These are phyloP conservation scores for Stegastes partitus DNA, from an alignment of 2,113 vertebrate species.

Conservation along the genomic window DNA sequence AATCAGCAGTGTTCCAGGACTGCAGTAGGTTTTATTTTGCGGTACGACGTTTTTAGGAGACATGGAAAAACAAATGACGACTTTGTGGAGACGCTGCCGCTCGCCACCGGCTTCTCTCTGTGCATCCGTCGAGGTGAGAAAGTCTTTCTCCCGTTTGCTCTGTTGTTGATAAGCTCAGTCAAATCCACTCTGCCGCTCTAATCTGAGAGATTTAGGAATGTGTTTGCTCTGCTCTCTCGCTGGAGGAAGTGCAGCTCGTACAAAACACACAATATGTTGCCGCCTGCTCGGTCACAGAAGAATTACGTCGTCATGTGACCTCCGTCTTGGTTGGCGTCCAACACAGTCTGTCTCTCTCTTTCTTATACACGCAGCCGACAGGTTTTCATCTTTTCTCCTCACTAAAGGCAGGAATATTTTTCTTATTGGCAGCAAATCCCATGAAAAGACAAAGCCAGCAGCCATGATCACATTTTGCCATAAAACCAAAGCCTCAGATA, in stretches of 20 bases:
- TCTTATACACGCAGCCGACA: no score
- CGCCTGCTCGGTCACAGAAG: slow-evolving; percentile 14
- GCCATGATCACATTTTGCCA: no score
- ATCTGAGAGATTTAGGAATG: slow-evolving; percentile 40
- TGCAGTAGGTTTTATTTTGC: no score
- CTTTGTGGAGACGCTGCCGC: no score
- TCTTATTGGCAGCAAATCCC: no score
- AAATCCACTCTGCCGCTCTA: slow-evolving; percentile 35
- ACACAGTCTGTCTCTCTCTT: neutral
- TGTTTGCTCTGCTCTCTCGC: slow-evolving; percentile 36
- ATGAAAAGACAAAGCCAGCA: no score
- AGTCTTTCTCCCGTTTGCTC: slow-evolving; percentile 28
- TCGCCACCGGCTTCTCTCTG: neutral
- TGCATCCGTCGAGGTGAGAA: slow-evolving; percentile 6
- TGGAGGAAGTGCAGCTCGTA: neutral
- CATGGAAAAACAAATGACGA: no score
- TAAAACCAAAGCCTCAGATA: no score
- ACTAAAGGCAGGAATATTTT: no score
- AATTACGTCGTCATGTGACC: slow-evolving; percentile 12
- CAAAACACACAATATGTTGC: slow-evolving; percentile 25
- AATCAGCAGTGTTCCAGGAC: no score
- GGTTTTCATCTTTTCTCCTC: no score
- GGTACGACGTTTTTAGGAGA: no score
- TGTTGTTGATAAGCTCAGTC: slow-evolving; percentile 29
- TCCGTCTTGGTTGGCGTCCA: slow-evolving; percentile 10